These are phyloP conservation scores for Bubo scandiacus DNA, from an alignment of 2,113 vertebrate genomes.

Conservation along the genomic window DNA sequence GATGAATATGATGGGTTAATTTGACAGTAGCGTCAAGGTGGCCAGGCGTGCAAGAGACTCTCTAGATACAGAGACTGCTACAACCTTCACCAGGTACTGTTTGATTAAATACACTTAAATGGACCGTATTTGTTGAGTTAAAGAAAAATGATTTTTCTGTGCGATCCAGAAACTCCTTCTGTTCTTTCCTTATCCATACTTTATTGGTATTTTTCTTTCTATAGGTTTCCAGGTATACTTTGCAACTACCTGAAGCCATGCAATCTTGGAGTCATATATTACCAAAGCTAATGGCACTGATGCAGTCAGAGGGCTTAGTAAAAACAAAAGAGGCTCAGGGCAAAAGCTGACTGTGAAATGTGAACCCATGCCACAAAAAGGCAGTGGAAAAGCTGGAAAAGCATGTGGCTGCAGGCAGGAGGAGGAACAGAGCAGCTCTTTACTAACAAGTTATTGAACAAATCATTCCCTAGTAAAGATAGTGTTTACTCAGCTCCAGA, in stretches of 20 bases:
- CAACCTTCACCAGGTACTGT: neutral
- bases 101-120: neutral
- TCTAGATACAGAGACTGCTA: neutral
- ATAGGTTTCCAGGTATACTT: neutral
- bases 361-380: neutral
- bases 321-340: neutral
- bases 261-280: neutral
- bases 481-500: neutral
- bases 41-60: neutral
- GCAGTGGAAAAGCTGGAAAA: neutral
- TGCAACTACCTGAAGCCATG: neutral
- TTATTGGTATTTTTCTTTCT: neutral
- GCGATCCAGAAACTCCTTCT: neutral
- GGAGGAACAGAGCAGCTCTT: neutral
- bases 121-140: neutral
- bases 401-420: neutral
- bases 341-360: neutral
- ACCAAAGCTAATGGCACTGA: neutral
- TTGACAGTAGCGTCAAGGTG: neutral
- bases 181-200: neutral
- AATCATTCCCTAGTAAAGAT: neutral
- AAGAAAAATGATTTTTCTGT: neutral
- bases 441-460: neutral
- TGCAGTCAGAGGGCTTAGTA: neutral
- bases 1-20: neutral